Evolutionary conservation across 2,888 invertebrate species (phyloP), one percentile per base, ranked within the genome.

Genomic region (Nemapogon koenigi): DNA sequence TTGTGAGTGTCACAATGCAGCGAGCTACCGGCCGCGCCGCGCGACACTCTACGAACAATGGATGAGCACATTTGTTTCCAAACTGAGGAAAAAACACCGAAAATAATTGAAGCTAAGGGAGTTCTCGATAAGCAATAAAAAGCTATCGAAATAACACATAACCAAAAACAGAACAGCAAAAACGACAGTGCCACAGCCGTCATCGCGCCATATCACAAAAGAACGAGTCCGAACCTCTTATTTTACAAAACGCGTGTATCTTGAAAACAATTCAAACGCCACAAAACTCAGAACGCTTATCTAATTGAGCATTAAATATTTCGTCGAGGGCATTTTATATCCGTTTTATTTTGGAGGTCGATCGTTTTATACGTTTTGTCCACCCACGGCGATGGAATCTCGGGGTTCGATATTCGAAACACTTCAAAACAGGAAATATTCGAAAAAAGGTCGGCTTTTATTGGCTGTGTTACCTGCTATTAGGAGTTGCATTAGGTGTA

Each of bases 291-390:
- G 71, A 75, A 70, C 69, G 70, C 69, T 73, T 75, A 75, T 73
- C 73, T 75, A 76, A 75, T 75, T 76, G 72, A 75, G 73, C 67
- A 72, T 75, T 73, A 75, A 75, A 72, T 71, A 75, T 71, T 72
- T 78, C 76, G 64, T 71, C 71, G 75, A 68, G 66, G 60, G 60
- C 65, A 72, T 72, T 73, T 73, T 72, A 72, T 75, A 68, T 70
- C 62, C 56, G 63, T 66, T 76, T 73, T 71, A 71, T 75, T 67
- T 70, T 69, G 54, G 60, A 53, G 64, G 59, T 59, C 59, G 57
- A 63, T 63, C 65, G 66, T 70, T 72, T 71, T 71, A 64, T 69
- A 66, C 63, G 57, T 71, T 71, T 71, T 69, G 67, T 76, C 66
- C 73, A 71, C 75, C 73, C 72, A 76, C 75, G 72, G 59, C 65